Evolutionary conservation across 2,888 invertebrate species (phyloP).

Genomic region (Epistrophe eligans): DNA sequence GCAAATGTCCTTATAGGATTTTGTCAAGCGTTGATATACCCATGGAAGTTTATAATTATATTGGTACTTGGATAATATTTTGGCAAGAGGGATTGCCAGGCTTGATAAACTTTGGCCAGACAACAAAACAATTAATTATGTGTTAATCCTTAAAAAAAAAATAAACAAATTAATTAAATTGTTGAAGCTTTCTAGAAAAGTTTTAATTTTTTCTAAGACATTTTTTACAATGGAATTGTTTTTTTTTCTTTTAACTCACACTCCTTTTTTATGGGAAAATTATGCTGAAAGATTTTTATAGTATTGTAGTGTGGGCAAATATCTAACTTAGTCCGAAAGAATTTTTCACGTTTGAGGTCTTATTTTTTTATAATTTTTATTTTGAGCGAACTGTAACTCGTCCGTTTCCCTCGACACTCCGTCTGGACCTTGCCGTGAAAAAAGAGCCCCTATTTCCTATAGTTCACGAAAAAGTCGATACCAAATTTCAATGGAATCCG

Average conservation of each 20-base stretch:
- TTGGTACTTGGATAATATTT: constrained; percentile 11
- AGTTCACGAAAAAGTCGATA: too few relatives aligned
- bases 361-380: too few relatives aligned
- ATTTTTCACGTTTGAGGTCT: too few relatives aligned
- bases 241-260: background rate
- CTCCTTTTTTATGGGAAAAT: background rate
- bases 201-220: background rate
- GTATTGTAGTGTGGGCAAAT: too few relatives aligned
- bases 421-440: too few relatives aligned
- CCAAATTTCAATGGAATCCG: too few relatives aligned
- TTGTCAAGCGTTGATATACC: constrained; percentile 18
- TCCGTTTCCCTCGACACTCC: too few relatives aligned
- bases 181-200: background rate
- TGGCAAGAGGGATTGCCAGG: constrained; percentile 1
- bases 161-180: constrained; percentile 1
- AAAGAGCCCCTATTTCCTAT: too few relatives aligned
- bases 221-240: background rate
- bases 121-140: constrained; percentile 10
- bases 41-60: constrained; percentile 35
- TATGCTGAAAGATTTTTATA: too few relatives aligned
- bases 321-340: too few relatives aligned
- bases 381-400: too few relatives aligned
- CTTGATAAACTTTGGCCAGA: constrained; percentile 14
- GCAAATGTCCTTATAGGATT: constrained; percentile 17
- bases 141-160: background rate